These are phyloP conservation scores for Tethya wilhelma DNA, from an alignment of 37 sponge, comb jelly and placozoan species.

Conservation along the genomic window DNA sequence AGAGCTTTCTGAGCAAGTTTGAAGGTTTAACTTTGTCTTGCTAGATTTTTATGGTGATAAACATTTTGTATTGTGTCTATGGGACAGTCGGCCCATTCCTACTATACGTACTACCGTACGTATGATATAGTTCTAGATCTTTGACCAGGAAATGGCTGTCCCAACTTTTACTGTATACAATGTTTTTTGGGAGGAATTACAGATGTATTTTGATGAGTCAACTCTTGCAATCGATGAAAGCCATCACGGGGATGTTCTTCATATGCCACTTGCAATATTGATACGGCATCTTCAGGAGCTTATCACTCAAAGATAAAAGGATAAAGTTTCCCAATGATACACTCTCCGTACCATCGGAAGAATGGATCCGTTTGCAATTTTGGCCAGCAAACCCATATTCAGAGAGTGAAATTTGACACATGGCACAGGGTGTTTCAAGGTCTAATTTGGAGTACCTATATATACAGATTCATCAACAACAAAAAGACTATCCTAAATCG, in stretches of 20 bases:
- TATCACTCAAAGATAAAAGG: not conserved
- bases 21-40: no score
- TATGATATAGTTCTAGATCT: no score
- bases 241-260: not conserved
- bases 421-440: slow-evolving; percentile 26
- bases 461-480: slow-evolving; percentile 16
- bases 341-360: not conserved
- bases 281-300: not conserved
- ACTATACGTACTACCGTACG: no score
- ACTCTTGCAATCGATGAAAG: slow-evolving; percentile 1
- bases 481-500: slow-evolving; percentile 13
- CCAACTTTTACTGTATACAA: no score
- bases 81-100: no score
- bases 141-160: no score
- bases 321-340: not conserved
- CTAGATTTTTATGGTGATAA: no score
- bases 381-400: slow-evolving; percentile 15
- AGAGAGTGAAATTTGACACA: not conserved
- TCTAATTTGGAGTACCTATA: slow-evolving; percentile 36
- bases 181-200: not conserved
- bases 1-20: no score
- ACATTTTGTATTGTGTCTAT: no score
- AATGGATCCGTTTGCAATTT: slow-evolving; percentile 7
- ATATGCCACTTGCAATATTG: slow-evolving; percentile 11
- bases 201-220: not conserved